Base-by-base conservation (phyloP, 2,888 invertebrate species). In the Rugalucina vietnamica region DNA sequence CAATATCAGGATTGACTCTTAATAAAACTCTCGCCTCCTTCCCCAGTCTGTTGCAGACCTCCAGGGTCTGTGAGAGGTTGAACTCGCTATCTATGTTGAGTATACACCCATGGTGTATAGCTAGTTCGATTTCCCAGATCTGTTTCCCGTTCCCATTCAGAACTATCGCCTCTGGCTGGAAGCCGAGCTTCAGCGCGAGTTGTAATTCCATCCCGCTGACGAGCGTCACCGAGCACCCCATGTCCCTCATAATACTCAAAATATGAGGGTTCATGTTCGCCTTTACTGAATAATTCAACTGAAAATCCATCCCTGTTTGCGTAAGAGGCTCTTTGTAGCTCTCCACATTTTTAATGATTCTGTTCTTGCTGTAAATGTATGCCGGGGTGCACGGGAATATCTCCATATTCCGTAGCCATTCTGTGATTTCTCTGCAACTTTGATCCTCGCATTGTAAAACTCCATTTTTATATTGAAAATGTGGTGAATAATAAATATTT, bases 101-200 rank as follows among this genome's bases (percentile, higher is more conserved):
- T n/a, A 94, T 80, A 29, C 94, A 93, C 0, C 92, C 94, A 24
- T 88, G 78, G 32, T 91, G 86, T 3, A 95, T 88, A 0, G 95
- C 95, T 60, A 94, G 72, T 37, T 93, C 92, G 3, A 95, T 91
- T 85, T 95, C 95, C 94, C 94, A 94, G 4, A 78, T 57, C 36
- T 91, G 91, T 82, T 95, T 95, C 4, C 95, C 91, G 88, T 95
- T 95, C 8, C 95, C 95, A 88, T 95, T 95, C 39, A 95, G 91
- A 39, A 95, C 89, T 34, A 95, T 91, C 2, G 89, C 83, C 29
- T 86, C 83, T 0, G 94, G 92, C 24, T 85, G 65, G 84, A 95
- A 94, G 32, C 95, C 95, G n/a, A 91, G 89, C 43, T 92, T 84
- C 18, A 95, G 74, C 18, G 94, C 95, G 39, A 94, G 78, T 32